Base-by-base conservation (phyloP, 1,140 invertebrate genomes). In the Sinella curviseta region DNA sequence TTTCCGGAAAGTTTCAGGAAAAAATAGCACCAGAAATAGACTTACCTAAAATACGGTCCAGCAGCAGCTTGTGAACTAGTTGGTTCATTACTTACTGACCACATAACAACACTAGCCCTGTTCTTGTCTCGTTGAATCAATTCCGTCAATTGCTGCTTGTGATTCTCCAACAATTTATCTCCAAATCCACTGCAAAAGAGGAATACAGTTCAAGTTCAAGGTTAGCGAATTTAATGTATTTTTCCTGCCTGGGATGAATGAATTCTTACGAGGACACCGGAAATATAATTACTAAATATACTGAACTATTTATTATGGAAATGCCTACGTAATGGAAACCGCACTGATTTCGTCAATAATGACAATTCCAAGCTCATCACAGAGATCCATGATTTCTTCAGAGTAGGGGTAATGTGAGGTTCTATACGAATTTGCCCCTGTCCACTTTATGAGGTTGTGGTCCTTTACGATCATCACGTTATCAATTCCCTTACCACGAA, bases 401-500 rank as follows among this genome's bases (percentile, higher is more conserved):
- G 96, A 95, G 87, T 99, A 99, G 4, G 98, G 98, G 88, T 99
- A 99, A 87, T 99, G 98, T 0, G 97, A 98, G 0, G 98, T 99
- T 28, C 98, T 90, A 87, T 97, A 85, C 90, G 89, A 90, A 85
- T 91, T 92, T 20, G 88, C 90, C 17, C 90, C 90, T 4, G 91
- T 91, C 91, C 92, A 92, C 82, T 90, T 89, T 20, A 92, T 85
- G 78, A 92, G 85, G 84, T 91, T 91, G 83, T 91, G 90, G 84
- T 92, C 91, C 84, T 90, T 90, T 0, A 89, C 87, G 55, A 92
- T 88, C 28, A 91, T 84, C 0, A 89, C 85, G 76, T 86, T 87
- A 85, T 91, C 89, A 30, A 91, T 85, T 0, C 90, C 90, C 84
- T 89, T 89, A 0, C 90, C 90, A 80, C 89, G 85, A 74, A 91